A percentile compares a stretch with the other conserved stretches of the same genome.
These are phyloP conservation scores for Platynereis dumerilii DNA, from an alignment of 2,888 invertebrate species.

Conservation along the genomic window DNA sequence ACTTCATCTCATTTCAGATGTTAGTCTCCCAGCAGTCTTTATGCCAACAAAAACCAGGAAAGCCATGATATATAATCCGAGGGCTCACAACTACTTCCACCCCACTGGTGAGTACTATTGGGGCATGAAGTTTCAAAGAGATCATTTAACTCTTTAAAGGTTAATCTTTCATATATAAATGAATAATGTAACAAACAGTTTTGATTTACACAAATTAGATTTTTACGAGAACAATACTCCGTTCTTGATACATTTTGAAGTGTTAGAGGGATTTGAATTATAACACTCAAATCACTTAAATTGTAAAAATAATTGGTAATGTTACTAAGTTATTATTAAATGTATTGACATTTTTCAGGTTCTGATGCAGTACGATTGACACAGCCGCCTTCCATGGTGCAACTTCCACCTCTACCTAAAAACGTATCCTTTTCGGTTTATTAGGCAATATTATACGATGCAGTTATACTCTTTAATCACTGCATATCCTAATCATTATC, in stretches of 20 bases:
- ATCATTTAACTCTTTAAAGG: background rate
- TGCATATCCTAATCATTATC: too few species aligned
- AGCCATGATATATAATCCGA: constrained; percentile 55
- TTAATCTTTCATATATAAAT: background rate
- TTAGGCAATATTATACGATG: background rate
- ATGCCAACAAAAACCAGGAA: constrained; percentile 57
- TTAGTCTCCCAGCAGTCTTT: constrained; percentile 61
- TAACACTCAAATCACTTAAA: background rate
- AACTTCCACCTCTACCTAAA: constrained; percentile 59
- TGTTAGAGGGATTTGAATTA: background rate
- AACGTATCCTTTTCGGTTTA: constrained; percentile 53
- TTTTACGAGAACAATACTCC: too few species aligned
- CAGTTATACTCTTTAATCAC: background rate
- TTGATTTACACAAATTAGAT: background rate
- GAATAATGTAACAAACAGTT: background rate
- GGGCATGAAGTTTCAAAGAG: too few species aligned
- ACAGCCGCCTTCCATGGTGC: constrained; percentile 62
- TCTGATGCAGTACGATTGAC: constrained; percentile 50
- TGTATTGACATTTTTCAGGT: constrained; percentile 42
- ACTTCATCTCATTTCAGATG: constrained; percentile 53
- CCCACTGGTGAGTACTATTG: constrained; percentile 51
- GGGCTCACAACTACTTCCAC: constrained; percentile 62
- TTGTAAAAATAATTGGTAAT: background rate
- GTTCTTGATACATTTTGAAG: too few species aligned
- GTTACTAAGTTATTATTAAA: background rate